Percentiles rank a stretch among this genome's conserved stretches.
Conservation (phyloP, 2,113 vertebrate genomes). For the cat (Felis catus) region F.catus_Fca126_mat1.0 CM031411.1:46407001-46407500, state of each 20-base stretch:
- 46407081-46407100: conserved; percentile 36
- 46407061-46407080: background rate
- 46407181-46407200: conserved; percentile 14
- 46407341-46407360: background rate
- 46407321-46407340: conserved; percentile 22
- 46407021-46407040: background rate
- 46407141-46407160: conserved; percentile 33
- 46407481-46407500: no score
- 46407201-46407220: conserved; percentile 1
- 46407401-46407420: no score
- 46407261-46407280: background rate
- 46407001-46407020: background rate
- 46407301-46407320: conserved; percentile 24
- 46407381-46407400: no score
- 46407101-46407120: conserved; percentile 25
- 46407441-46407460: no score
- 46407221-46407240: conserved; percentile 39
- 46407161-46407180: conserved; percentile 6
- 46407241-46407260: background rate
- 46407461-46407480: no score
- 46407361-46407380: conserved; percentile 8
- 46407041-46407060: background rate
- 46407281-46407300: conserved; percentile 44
- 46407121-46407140: conserved; percentile 15
- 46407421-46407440: no score